Evolutionary conservation across 2,113 vertebrate genomes (phyloP), one percentile per base, ranked within the genome.

Genomic region (Morone saxatilis): DNA sequence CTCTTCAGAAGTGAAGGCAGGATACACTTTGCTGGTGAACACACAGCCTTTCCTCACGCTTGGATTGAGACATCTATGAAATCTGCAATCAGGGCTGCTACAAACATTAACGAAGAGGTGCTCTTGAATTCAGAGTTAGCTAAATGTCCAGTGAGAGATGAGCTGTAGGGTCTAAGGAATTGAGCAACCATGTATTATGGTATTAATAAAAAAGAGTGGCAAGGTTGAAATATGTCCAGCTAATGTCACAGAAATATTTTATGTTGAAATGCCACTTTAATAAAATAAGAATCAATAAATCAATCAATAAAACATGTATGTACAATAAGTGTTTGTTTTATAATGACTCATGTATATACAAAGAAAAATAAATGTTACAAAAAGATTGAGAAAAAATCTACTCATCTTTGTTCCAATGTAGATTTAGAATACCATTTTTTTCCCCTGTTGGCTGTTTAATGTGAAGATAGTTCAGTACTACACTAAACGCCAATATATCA

Each of bases 61-160:
- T 97, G 97, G 96, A 95, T 96, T 0, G 97, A 97, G 31, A 95
- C 95, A 0, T 16, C 96, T 7, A 91, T 97, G 88, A 97, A 96
- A 60, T 94, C 96, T 0, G 96, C 95, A 0, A 0, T 96, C 61
- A 92, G 85, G 70, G 96, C 95, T 0, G 94, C 95, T 0, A 56
- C 16, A 4, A 93, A 94, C 70, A 96, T 97, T 51, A 95, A 96
- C 45, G 36, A 20, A 3, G 53, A 0, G 5, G 11, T 11, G 0
- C 60, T 1, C 16, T 2, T 8, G 3, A 0, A 16, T 56, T 56
- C 54, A 9, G 14, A 25, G 2, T 5, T 47, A 19, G 7, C 47
- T 48, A 9, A 12, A 59, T 1, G 4, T 36, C 48, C 2, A 17
- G 0, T 2, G 3, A 12, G 31, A 38, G 25, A 69, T 6, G 66